Conservation (phyloP, 2,113 vertebrate species). For the Murina feae region DNA sequence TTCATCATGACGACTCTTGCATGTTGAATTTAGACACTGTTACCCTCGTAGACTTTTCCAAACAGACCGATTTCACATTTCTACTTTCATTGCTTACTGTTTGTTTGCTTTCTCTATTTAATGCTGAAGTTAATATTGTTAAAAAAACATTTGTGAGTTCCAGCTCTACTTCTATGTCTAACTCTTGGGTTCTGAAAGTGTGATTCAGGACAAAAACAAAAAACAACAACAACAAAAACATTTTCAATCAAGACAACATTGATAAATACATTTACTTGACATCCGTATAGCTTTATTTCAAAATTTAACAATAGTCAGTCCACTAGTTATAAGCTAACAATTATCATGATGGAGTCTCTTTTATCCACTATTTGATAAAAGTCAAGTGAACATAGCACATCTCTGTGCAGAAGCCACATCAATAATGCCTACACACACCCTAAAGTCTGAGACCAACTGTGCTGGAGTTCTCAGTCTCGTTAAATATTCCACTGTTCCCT, state of each 20-base stretch:
- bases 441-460: background rate
- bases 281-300: background rate
- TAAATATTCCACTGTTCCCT: slow-evolving; percentile 41
- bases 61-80: slow-evolving; percentile 68
- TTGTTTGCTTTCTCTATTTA: slow-evolving; percentile 65
- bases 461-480: background rate
- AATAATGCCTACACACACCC: background rate
- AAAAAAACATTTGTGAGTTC: slow-evolving; percentile 57
- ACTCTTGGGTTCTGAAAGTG: background rate
- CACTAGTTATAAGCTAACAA: background rate
- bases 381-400: background rate
- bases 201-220: background rate
- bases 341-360: background rate
- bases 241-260: background rate
- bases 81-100: slow-evolving; percentile 31
- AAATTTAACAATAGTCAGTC: background rate
- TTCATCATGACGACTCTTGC: slow-evolving; percentile 70
- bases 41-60: slow-evolving; percentile 39
- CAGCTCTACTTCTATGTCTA: background rate
- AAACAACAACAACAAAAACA: background rate
- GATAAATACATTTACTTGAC: background rate
- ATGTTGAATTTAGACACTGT: slow-evolving; percentile 57
- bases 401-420: background rate
- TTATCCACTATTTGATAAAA: slow-evolving; percentile 18
- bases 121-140: slow-evolving; percentile 54